phyloP scores from a whole-genome alignment of 2,113 vertebrate genomes.

The Erythrolamprus reginae region DNA sequence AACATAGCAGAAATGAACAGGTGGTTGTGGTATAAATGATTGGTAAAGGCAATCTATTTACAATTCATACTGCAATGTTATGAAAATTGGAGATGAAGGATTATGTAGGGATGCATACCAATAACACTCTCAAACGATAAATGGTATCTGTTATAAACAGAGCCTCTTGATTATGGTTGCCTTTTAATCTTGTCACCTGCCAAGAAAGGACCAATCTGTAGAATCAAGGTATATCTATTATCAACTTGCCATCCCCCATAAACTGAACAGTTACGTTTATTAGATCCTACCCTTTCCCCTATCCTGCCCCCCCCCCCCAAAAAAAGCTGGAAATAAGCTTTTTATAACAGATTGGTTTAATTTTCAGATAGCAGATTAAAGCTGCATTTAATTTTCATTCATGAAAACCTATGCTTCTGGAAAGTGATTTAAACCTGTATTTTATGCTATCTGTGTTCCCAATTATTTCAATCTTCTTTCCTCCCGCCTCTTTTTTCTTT shows the following conservation, averaged over 20 bases:
- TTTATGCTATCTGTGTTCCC: neutral
- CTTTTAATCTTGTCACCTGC: constrained; percentile 27
- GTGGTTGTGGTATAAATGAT: constrained; percentile 13
- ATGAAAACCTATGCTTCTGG: neutral
- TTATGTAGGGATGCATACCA: neutral
- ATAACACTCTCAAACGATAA: neutral
- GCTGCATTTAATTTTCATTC: neutral
- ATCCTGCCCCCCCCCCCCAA: neutral
- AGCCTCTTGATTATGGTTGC: constrained; percentile 5
- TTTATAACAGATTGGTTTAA: neutral
- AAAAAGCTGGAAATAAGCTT: neutral
- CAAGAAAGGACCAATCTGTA: neutral
- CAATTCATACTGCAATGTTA: neutral
- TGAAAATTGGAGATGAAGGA: constrained; percentile 35
- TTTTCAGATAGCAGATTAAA: neutral
- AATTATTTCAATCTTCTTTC: neutral
- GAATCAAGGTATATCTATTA: neutral
- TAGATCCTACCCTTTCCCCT: neutral
- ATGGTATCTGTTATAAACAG: constrained; percentile 12
- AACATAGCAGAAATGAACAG: constrained; percentile 36
- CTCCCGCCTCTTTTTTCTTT: neutral
- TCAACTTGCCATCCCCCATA: neutral
- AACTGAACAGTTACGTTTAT: neutral
- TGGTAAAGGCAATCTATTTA: constrained; percentile 26
- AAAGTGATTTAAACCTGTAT: neutral